These are phyloP conservation scores for Pelusios castaneus DNA, from an alignment of 2,113 vertebrate species.

Conservation along the genomic window DNA sequence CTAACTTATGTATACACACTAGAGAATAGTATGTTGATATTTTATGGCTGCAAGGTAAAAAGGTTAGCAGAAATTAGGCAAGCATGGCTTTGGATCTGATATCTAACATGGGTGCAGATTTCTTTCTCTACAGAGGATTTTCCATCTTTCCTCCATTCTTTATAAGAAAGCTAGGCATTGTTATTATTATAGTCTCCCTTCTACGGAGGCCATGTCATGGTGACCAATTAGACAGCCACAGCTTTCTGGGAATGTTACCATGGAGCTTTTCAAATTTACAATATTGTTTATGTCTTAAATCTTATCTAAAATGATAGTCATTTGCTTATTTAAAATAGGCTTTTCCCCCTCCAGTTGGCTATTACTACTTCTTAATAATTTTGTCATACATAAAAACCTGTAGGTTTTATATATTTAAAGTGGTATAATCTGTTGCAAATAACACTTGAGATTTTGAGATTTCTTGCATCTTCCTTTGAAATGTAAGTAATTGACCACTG, in stretches of 20 bases:
- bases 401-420: not conserved
- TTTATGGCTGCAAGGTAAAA: not conserved
- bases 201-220: not conserved
- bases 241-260: not conserved
- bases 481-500: not conserved
- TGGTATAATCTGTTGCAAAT: not conserved
- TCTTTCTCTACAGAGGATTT: not conserved
- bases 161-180: not conserved
- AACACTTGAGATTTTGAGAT: not conserved
- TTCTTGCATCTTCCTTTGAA: not conserved
- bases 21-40: not conserved
- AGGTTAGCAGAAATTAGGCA: not conserved
- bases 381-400: not conserved
- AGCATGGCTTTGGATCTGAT: not conserved
- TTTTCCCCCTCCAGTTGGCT: not conserved
- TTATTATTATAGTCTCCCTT: not conserved
- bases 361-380: not conserved
- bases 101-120: not conserved
- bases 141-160: not conserved
- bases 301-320: not conserved
- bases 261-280: not conserved
- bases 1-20: not conserved
- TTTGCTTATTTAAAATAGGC: not conserved
- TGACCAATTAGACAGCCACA: not conserved
- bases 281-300: not conserved